Percentiles rank a stretch among this genome's conserved stretches.
Evolutionary conservation across 1,140 invertebrate genomes (phyloP).

Genomic region (Eumeta japonica): DNA sequence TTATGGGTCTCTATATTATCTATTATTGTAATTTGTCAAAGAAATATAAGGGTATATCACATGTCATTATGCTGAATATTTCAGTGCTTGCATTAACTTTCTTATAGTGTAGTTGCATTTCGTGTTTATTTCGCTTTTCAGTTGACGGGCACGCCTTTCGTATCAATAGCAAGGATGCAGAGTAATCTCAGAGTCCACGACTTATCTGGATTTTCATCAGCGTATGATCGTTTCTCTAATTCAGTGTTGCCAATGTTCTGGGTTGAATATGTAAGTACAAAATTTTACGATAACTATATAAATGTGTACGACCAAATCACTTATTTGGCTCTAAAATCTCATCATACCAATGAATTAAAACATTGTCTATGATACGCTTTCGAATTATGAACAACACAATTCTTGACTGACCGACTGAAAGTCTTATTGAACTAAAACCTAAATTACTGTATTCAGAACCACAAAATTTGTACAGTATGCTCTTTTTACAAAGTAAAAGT

Average conservation of each 20-base stretch:
- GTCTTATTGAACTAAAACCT: no score
- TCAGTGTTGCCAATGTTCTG: slow-evolving; percentile 61
- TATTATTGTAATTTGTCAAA: no score
- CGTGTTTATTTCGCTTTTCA: slow-evolving; percentile 29
- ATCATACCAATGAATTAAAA: background rate
- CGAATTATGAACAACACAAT: no score
- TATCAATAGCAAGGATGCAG: slow-evolving; percentile 59
- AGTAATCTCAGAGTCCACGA: slow-evolving; percentile 57
- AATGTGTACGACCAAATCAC: background rate
- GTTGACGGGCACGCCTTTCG: slow-evolving; percentile 60
- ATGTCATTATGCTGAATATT: background rate
- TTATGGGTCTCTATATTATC: background rate
- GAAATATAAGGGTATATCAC: no score
- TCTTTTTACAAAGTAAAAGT: no score
- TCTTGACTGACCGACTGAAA: no score
- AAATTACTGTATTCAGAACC: no score
- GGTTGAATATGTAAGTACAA: slow-evolving; percentile 64
- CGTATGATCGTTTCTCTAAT: slow-evolving; percentile 56
- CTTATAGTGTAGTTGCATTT: slow-evolving; percentile 5
- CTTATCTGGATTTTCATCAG: slow-evolving; percentile 41
- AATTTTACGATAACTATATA: slow-evolving; percentile 1
- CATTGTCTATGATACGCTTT: slow-evolving; percentile 1
- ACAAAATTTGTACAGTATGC: no score
- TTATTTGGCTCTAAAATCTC: no score
- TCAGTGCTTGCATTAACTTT: slow-evolving; percentile 2